Base-by-base conservation (phyloP, 1,140 invertebrate species). In the Achroia grisella region DNA sequence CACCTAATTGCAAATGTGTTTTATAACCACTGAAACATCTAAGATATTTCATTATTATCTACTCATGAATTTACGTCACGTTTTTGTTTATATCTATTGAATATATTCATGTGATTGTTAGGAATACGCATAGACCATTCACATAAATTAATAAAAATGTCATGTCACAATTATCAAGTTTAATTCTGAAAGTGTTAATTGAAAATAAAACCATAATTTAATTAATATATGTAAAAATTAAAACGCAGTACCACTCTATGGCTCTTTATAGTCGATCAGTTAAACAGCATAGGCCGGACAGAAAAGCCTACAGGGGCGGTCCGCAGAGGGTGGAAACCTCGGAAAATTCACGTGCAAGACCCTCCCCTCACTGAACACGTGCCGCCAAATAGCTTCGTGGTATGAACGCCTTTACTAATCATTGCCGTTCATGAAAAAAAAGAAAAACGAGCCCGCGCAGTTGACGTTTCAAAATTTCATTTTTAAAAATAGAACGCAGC, bases 291-390 rank as follows among this genome's bases (percentile, higher is more conserved):
- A 84, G 80, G 80, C 80, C 74, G 77, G 80, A 81, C 80, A 84
- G 80, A 84, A 84, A 84, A 84, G 80, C 80, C 80, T 84, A 84
- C 75, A 84, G 80, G 80, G 80, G 80, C 80, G 80, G 77, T 80
- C 77, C 80, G 80, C 56, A 56, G 75, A 71, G 80, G 80, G 80
- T 84, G 80, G 80, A 82, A 84, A 84, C 80, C 72, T 78, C 69
- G 80, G 80, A 80, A 84, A 82, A 82, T 82, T 84, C 78, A 81
- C 79, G 79, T 79, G 75, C 67, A 67, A 73, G 69, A 48, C 77
- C 80, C 78, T 71, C 78, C 80, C 80, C 77, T 74, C 48, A 36
- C 59, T 58, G 62, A 74, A 70, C 77, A 81, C 77, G 77, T 81
- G 80, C 68, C 56, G 62, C 71, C 73, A 79, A 78, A 80, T 81